phyloP scores from a whole-genome alignment of 1,140 invertebrate genomes.

The Ditylenchus dipsaci region DNA sequence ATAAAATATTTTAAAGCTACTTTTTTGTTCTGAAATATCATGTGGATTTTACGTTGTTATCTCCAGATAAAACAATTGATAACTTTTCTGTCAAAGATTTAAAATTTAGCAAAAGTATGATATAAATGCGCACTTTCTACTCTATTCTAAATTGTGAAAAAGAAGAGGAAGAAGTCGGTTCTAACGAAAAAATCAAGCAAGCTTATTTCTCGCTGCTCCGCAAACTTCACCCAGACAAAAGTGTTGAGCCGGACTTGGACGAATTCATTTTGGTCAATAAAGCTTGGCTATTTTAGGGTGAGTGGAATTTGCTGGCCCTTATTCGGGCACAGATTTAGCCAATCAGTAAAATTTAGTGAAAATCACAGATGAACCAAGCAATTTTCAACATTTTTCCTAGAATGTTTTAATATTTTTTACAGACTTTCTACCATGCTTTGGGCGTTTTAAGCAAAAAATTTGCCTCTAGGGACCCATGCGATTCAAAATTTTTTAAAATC shows the following conservation, averaged over 20 bases:
- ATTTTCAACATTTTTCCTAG: no score
- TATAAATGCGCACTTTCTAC: slow-evolving; percentile 23
- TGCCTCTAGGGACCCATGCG: no score
- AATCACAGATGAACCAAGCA: no score
- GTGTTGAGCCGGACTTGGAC: slow-evolving; percentile 10
- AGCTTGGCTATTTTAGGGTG: slow-evolving; percentile 28
- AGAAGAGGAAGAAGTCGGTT: slow-evolving; percentile 2
- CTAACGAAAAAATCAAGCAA: slow-evolving; percentile 17
- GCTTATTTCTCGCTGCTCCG: slow-evolving; percentile 22
- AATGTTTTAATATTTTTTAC: no score
- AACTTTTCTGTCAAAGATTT: no score
- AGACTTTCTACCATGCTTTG: no score
- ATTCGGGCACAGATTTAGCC: background rate
- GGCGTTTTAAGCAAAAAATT: no score
- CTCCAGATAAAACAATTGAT: no score
- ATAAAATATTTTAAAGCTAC: no score
- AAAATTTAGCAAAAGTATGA: background rate
- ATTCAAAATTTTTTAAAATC: no score
- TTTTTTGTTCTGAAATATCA: no score
- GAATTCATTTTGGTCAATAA: slow-evolving; percentile 14
- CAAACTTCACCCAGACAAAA: slow-evolving; percentile 26
- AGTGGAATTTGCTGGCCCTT: slow-evolving; percentile 9
- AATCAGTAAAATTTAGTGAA: background rate
- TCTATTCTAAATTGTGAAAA: background rate
- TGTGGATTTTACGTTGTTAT: no score